These are phyloP conservation scores for Rhodinocichla rosea DNA, from an alignment of 2,113 vertebrate genomes.

Conservation along the genomic window DNA sequence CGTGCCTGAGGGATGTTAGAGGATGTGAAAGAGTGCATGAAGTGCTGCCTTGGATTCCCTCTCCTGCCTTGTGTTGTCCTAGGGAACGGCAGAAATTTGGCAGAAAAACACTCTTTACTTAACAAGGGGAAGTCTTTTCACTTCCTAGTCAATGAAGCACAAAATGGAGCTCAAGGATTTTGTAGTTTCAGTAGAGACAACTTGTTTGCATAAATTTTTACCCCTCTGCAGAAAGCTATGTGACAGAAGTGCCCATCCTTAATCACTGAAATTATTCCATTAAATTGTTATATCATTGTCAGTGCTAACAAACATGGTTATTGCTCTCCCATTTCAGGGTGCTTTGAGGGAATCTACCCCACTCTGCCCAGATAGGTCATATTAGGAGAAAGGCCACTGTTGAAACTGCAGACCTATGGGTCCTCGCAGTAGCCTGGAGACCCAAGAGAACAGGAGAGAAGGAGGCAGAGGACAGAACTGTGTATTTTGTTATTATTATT, in stretches of 20 bases:
- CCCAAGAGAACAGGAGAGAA: not conserved
- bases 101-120: not conserved
- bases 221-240: not conserved
- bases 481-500: not conserved
- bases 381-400: not conserved
- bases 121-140: not conserved
- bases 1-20: not conserved
- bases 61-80: not conserved
- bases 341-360: not conserved
- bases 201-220: not conserved
- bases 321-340: not conserved
- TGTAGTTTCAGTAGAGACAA: not conserved
- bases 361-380: rapidly evolving
- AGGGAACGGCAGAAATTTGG: not conserved
- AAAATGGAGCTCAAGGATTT: not conserved
- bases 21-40: not conserved
- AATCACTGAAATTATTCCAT: not conserved
- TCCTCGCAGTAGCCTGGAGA: not conserved
- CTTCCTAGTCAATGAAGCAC: not conserved
- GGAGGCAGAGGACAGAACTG: not conserved
- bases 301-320: not conserved
- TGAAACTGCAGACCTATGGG: not conserved
- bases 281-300: not conserved
- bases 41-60: not conserved
- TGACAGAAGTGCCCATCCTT: not conserved